These are phyloP conservation scores for Caenorhabditis japonica DNA, from an alignment of 2,888 invertebrate species.

Conservation along the genomic window DNA sequence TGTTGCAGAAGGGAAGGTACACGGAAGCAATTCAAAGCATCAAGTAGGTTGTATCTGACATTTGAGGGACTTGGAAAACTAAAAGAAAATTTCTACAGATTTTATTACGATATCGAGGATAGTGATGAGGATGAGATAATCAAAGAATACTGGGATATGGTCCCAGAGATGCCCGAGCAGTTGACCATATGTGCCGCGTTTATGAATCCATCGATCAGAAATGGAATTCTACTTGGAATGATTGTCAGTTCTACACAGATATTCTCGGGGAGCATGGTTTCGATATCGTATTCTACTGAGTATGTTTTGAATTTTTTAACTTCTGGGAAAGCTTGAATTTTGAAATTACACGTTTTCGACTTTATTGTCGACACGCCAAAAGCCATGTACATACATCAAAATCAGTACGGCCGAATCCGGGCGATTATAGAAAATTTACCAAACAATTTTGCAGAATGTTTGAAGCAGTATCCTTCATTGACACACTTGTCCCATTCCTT, in stretches of 20 bases:
- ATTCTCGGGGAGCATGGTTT: constrained; percentile 73
- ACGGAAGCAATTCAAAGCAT: constrained; percentile 66
- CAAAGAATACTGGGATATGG: constrained; percentile 66
- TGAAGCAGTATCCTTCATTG: constrained; percentile 68
- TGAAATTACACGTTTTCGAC: too few species aligned
- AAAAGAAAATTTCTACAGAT: constrained; percentile 43
- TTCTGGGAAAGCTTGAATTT: too few species aligned
- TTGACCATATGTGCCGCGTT: constrained; percentile 56
- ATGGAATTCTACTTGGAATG: constrained; percentile 68
- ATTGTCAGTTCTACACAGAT: constrained; percentile 70
- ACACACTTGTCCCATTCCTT: constrained; percentile 65
- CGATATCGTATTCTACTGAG: constrained; percentile 71
- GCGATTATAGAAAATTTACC: too few species aligned
- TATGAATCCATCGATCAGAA: constrained; percentile 47
- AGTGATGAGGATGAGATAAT: constrained; percentile 68
- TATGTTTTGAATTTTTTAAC: constrained; percentile 14
- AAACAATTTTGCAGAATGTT: constrained; percentile 68
- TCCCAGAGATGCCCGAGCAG: constrained; percentile 68
- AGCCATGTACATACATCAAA: too few species aligned
- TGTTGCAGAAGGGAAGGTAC: constrained; percentile 61
- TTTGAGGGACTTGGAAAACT: neutral
- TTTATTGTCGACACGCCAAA: too few species aligned
- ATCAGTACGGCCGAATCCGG: neutral
- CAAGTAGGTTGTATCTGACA: constrained; percentile 34
- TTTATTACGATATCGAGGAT: constrained; percentile 67